These are phyloP conservation scores for Caradrina kadenii DNA, from an alignment of 2,888 invertebrate species.

Conservation along the genomic window DNA sequence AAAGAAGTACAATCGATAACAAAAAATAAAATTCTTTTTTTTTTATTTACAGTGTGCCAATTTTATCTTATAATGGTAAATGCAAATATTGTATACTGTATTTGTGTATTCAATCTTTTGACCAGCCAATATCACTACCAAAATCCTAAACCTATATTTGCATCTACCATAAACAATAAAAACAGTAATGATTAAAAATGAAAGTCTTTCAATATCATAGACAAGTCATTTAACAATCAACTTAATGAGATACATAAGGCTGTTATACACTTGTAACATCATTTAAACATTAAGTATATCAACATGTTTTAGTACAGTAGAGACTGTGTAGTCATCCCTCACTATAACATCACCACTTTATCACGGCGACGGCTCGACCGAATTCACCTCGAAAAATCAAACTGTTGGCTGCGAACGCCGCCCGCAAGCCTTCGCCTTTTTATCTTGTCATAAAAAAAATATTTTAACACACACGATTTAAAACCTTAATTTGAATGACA, in stretches of 20 bases:
- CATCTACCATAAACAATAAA: constrained; percentile 62
- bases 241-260: constrained; percentile 71
- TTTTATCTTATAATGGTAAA: constrained; percentile 68
- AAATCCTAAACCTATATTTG: constrained; percentile 65
- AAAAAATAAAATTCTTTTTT: constrained; percentile 80
- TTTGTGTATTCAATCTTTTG: constrained; percentile 63
- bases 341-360: no score
- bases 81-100: constrained; percentile 66
- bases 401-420: no score
- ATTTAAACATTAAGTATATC: constrained; percentile 9
- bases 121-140: constrained; percentile 65
- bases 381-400: no score
- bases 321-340: background rate
- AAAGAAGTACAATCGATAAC: constrained; percentile 84
- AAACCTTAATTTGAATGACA: no score
- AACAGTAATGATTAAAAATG: constrained; percentile 60
- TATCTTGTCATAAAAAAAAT: no score
- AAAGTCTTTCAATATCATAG: constrained; percentile 72
- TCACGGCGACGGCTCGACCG: no score
- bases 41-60: constrained; percentile 81
- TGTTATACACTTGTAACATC: constrained; percentile 57
- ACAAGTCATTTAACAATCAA: constrained; percentile 76
- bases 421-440: no score
- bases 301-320: constrained; percentile 2
- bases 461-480: no score